Evolutionary conservation across 2,797 vertebrate genomes (phyloP).

Genomic region (Peromyscus attwateri): DNA sequence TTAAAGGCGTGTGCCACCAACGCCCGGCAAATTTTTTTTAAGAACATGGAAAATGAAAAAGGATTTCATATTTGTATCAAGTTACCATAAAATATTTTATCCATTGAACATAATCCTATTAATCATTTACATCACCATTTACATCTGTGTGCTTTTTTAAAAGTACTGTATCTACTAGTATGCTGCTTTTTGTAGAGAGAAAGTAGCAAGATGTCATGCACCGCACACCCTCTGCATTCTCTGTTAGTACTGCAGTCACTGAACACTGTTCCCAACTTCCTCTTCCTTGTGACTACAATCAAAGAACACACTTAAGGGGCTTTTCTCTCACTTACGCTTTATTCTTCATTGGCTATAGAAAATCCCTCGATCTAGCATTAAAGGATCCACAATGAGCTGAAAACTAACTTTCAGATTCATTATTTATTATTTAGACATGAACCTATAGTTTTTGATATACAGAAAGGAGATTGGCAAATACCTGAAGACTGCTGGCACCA

Average conservation of each 20-base stretch:
- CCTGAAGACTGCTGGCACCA: background rate
- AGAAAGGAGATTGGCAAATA: background rate
- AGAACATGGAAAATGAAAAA: background rate
- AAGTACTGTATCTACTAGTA: background rate
- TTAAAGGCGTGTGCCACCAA: no score
- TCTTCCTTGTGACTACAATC: background rate
- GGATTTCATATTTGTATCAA: background rate
- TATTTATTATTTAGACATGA: background rate
- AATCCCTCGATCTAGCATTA: background rate
- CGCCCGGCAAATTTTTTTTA: background rate
- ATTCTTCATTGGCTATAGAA: background rate
- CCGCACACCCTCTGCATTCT: background rate
- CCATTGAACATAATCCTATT: background rate
- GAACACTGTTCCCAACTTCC: background rate
- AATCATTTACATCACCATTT: background rate
- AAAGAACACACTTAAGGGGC: no score
- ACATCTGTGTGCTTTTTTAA: background rate
- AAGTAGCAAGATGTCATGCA: background rate
- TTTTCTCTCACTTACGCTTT: background rate
- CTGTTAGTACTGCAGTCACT: background rate
- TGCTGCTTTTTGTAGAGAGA: background rate
- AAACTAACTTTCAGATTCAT: background rate
- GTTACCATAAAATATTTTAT: background rate
- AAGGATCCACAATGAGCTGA: background rate
- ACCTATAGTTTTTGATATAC: background rate